Evolutionary conservation across 2,888 invertebrate genomes (phyloP).

Genomic region (Poecilobothrus nobilitatus): DNA sequence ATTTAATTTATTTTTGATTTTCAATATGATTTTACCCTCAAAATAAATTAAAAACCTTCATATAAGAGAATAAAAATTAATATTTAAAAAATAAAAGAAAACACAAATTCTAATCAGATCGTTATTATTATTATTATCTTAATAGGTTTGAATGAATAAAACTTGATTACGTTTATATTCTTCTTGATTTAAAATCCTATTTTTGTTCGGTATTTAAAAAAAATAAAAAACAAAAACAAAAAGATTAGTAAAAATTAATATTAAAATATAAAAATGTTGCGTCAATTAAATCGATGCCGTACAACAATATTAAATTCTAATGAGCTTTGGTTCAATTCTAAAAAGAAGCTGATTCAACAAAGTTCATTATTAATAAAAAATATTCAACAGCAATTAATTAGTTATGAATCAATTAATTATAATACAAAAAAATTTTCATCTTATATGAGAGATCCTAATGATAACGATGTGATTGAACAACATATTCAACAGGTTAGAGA

Average conservation of each 20-base stretch:
- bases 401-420: neutral
- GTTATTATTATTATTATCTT: slow-evolving; percentile 1
- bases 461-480: slow-evolving; percentile 31
- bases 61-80: neutral
- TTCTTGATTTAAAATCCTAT: too few species aligned
- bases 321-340: neutral
- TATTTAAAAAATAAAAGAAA: too few species aligned
- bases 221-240: too few species aligned
- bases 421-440: neutral
- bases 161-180: neutral
- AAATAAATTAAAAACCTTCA: neutral
- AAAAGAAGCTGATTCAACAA: neutral
- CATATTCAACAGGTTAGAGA: slow-evolving; percentile 41
- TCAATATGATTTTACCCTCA: too few species aligned
- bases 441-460: slow-evolving; percentile 18
- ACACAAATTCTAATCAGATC: neutral
- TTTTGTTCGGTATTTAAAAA: too few species aligned
- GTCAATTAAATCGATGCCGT: slow-evolving; percentile 17
- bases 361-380: neutral
- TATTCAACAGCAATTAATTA: neutral
- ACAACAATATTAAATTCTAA: neutral
- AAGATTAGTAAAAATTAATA: too few species aligned
- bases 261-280: slow-evolving; percentile 20
- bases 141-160: neutral
- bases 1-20: neutral